Base-by-base conservation (phyloP, 2,888 invertebrate species). In the Dicyrtomina minuta region DNA sequence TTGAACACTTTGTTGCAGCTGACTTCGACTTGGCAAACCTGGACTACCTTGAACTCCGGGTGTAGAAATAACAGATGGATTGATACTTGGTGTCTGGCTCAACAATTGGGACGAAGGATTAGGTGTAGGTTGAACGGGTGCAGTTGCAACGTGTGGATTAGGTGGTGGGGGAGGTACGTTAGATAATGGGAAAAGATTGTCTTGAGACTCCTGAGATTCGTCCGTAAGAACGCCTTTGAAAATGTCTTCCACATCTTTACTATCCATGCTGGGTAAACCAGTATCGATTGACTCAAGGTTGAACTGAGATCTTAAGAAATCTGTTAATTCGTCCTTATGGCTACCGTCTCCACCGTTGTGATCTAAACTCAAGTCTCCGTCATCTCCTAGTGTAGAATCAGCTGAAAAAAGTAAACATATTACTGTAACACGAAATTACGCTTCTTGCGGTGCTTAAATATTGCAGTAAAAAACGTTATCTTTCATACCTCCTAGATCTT, bases 141-240 rank as follows among this genome's bases (percentile, higher is more conserved):
- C 43, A 55, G 67, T 70, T 8, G 71, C 67, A 6, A 70, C 72
- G 17, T 65, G 72, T 24, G 68, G 70, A 55, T 26, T 55, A 79
- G 75, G 87, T 86, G 61, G 85, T 15, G 69, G 61, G n/a, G 71
- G 62, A 8, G 65, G 49, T 17, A 44, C 49, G 24, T 53, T 66
- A 39, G 64, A 60, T n/a, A 61, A 55, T 17, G 74, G 74, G 69
- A 77, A 77, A 44, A 75, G 58, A 51, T 89, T 88, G 80, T 90
- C 90, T 81, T 90, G 90, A 1, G 90, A 89, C 81, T 90, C 90
- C 84, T 90, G 87, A 33, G 81, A 80, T 81, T 91, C 90, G 80
- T 91, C 90, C n/a, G 90, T 91, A 68, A 91, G 86, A 70, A 93
- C 92, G 55, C 90, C 92, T 83, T 93, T 93, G 82, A 95, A 92